These are phyloP conservation scores for Mugil cephalus DNA, from an alignment of 2,113 vertebrate genomes.

Conservation along the genomic window DNA sequence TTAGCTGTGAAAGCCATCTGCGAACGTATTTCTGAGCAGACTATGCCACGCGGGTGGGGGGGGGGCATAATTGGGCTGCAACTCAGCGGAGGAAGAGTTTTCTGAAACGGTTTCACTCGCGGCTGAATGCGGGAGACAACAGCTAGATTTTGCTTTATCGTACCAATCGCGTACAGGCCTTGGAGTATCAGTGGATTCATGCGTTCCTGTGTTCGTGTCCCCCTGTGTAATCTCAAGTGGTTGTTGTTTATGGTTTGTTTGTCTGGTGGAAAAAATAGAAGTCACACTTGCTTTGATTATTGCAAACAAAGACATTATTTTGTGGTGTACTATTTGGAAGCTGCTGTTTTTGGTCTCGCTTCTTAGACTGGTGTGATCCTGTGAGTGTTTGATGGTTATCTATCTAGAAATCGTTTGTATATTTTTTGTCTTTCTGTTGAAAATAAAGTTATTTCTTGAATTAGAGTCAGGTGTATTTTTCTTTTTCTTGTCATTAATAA, in stretches of 20 bases:
- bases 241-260: conserved; percentile 23
- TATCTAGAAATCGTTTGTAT: conserved; percentile 12
- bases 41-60: rapidly evolving
- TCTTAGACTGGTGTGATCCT: conserved; percentile 28
- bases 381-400: conserved; percentile 23
- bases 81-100: not conserved
- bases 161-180: conserved; percentile 7
- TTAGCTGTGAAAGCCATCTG: not conserved
- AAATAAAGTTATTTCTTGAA: conserved; percentile 68
- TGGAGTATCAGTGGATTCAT: conserved; percentile 20
- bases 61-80: conserved; percentile 21
- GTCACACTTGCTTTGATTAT: conserved; percentile 15
- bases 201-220: conserved; percentile 13
- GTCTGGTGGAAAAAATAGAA: conserved; percentile 16
- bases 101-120: not conserved
- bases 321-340: conserved; percentile 28
- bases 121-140: not conserved
- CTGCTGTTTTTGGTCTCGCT: conserved; percentile 22
- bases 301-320: conserved; percentile 21
- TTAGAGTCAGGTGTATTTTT: not conserved
- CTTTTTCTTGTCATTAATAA: not conserved
- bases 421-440: conserved; percentile 35
- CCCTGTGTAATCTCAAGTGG: conserved; percentile 39
- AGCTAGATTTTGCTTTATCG: conserved; percentile 12
- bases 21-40: not conserved